Percentiles rank a stretch among this genome's conserved stretches.
These are phyloP conservation scores for Halocaridina rubra DNA, from an alignment of 2,888 invertebrate species.

Conservation along the genomic window DNA sequence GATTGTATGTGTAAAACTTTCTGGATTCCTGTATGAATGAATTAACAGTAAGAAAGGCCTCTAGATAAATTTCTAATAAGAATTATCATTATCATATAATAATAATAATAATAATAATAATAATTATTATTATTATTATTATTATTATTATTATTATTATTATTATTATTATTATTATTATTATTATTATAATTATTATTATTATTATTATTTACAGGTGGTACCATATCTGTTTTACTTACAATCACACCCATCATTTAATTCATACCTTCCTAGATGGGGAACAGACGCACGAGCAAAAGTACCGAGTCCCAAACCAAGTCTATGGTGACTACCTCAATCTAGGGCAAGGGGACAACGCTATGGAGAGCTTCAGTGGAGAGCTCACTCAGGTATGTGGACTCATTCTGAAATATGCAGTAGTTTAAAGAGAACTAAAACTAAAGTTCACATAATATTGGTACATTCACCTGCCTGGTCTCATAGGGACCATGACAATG, in stretches of 20 bases:
- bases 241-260: constrained; percentile 24
- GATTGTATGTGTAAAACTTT: too few species aligned
- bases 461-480: not conserved
- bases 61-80: too few species aligned
- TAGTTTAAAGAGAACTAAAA: too few species aligned
- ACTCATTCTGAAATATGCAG: not conserved
- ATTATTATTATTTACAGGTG: constrained; percentile 26
- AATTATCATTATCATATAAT: too few species aligned
- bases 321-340: constrained; percentile 45
- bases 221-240: constrained; percentile 61
- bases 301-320: constrained; percentile 15
- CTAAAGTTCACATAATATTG: too few species aligned
- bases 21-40: too few species aligned
- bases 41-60: too few species aligned
- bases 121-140: not conserved
- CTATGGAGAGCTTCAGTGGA: constrained; percentile 54
- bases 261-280: constrained; percentile 56
- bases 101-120: too few species aligned
- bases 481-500: not conserved
- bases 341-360: constrained; percentile 43
- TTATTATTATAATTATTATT: not conserved
- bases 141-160: not conserved
- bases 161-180: not conserved
- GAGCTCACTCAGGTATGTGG: constrained; percentile 47
- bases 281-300: constrained; percentile 11